Base-by-base conservation (phyloP, 2,113 vertebrate genomes). In the Probosciger aterrimus region DNA sequence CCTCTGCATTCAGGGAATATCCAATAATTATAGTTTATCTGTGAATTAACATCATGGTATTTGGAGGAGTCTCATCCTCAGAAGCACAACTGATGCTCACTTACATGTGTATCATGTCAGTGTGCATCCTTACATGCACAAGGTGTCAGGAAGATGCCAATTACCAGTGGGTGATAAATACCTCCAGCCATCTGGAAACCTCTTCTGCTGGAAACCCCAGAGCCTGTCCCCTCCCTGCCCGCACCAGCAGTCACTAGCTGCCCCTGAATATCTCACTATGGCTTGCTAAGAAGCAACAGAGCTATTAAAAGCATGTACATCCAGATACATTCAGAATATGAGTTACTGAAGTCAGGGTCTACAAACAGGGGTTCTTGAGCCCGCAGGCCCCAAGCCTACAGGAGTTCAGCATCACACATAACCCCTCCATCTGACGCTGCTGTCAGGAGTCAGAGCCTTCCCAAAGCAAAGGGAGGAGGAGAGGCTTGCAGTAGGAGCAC, bases 51-150 rank as follows among this genome's bases (percentile, higher is more conserved):
- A 2, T 2, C 50, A 39, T 46, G 35, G 27, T 4, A 4, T 8
- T 11, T 14, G 59, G 64, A 55, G 24, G 33, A 68, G 31, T 7
- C 60, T 55, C 35, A 50, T 3, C 50, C 25, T 31, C 73, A 62
- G 28, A 23, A 35, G 52, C 11, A 1, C 0, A 0, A 10, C 16
- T 8, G 59, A 16, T 7, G 43, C 70, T 30, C 9, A 1, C 23
- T n/a, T 59, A n/a, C 33, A 59, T 14, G 55, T n/a, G 55, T 33
- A 23, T 33, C 55, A 23, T 10, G 55, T 23, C 33, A 59, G 33
- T 15, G 33, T 59, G 33, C 47, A 3, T 31, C 31, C 49, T 6
- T 5, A 44, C 1, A 0, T 17, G 25, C 4, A 0, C 1, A 0
- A n/a, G 35, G 47, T 46, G 90, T 68, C 92, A 83, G 52, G 59